Base-by-base conservation (phyloP, 2,888 invertebrate genomes). In the Sacculina carcini region DNA sequence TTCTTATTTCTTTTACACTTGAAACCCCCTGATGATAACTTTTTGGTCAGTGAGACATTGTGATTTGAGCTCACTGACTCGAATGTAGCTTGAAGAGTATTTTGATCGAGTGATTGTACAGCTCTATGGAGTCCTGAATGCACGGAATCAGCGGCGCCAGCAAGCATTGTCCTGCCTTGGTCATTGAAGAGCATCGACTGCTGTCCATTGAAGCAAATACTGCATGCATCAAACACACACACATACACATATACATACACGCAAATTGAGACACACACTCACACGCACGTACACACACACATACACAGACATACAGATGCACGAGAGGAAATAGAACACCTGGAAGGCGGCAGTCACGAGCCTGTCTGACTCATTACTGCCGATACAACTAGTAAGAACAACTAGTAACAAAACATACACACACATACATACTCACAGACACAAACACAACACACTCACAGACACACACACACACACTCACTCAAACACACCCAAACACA, bases 31-130 rank as follows among this genome's bases (percentile, higher is more conserved):
- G n/a, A n/a, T n/a, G n/a, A n/a, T n/a, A n/a, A n/a, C n/a, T n/a
- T n/a, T n/a, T n/a, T n/a, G n/a, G n/a, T n/a, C n/a, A n/a, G n/a
- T n/a, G n/a, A n/a, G n/a, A n/a, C n/a, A n/a, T n/a, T n/a, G n/a
- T n/a, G n/a, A n/a, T n/a, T n/a, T n/a, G n/a, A n/a, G n/a, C n/a
- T n/a, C n/a, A n/a, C 53, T 21, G 23, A 56, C 56, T 52, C 51
- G 55, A 55, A 44, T 98, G 96, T 55, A 98, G 73, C 59, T 84
- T 80, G 69, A 98, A 98, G 65, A 98, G 74, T 58, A 96, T 78
- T 61, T 94, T 87, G 54, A 98, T 96, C 61, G 85, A 79, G 64
- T 85, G 84, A 71, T 98, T 96, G 67, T 98, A 98, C 29, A 98
- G 73, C 62, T 85, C 83, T 59, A 89, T 87, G 0, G 96, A 86